A percentile compares a stretch with the other conserved stretches of the same genome.
phyloP scores from a whole-genome alignment of 2,113 vertebrate genomes.

The Indri indri region DNA sequence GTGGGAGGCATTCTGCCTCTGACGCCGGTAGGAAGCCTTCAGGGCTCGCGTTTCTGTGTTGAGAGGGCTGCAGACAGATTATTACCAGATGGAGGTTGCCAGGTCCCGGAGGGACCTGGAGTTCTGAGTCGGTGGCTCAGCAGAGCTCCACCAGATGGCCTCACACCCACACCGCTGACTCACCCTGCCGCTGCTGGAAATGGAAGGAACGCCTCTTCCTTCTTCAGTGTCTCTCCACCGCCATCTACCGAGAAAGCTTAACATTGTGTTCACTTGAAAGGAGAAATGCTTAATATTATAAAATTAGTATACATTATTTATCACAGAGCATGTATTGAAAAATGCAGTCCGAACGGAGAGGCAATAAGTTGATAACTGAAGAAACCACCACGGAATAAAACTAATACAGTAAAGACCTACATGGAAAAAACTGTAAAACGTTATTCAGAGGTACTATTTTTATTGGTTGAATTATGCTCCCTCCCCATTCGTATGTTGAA shows the following conservation, averaged over 20 bases:
- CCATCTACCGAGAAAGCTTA: conserved; percentile 2
- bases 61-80: neutral
- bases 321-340: neutral
- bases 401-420: neutral
- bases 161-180: neutral
- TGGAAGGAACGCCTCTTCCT: neutral
- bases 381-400: neutral
- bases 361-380: neutral
- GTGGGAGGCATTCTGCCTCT: neutral
- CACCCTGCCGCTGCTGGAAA: neutral
- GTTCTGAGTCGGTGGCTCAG: neutral
- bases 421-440: neutral
- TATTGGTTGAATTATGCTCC: neutral
- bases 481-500: neutral
- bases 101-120: neutral
- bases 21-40: neutral
- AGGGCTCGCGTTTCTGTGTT: neutral
- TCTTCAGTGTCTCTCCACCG: neutral
- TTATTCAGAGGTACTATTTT: neutral
- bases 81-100: neutral
- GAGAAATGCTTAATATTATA: neutral
- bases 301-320: neutral
- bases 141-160: neutral
- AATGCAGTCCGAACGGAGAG: neutral
- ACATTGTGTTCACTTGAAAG: neutral